Conservation (phyloP, 2,113 vertebrate species). For the human (Homo sapiens) region GRCh38 chr9:123362501-123363000, state of each 20-base stretch:
- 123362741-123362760: too few species aligned
- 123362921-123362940: constrained; percentile 84
- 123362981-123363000: constrained; percentile 88
- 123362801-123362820: neutral
- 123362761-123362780: neutral
- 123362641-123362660: neutral
- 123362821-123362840: neutral
- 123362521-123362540: neutral
- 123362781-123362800: neutral
- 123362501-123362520: neutral
- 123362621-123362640: neutral
- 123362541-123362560: neutral
- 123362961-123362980: constrained; percentile 76
- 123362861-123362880: constrained; percentile 83
- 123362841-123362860: constrained; percentile 49
- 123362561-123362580: accelerated
- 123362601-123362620: neutral
- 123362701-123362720: neutral
- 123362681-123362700: neutral
- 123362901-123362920: constrained; percentile 88
- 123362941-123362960: constrained; percentile 84
- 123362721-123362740: neutral
- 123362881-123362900: constrained; percentile 84
- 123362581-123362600: neutral
- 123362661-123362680: neutral